phyloP scores from a whole-genome alignment of 2,888 invertebrate species.

The Oscheius sp. region DNA sequence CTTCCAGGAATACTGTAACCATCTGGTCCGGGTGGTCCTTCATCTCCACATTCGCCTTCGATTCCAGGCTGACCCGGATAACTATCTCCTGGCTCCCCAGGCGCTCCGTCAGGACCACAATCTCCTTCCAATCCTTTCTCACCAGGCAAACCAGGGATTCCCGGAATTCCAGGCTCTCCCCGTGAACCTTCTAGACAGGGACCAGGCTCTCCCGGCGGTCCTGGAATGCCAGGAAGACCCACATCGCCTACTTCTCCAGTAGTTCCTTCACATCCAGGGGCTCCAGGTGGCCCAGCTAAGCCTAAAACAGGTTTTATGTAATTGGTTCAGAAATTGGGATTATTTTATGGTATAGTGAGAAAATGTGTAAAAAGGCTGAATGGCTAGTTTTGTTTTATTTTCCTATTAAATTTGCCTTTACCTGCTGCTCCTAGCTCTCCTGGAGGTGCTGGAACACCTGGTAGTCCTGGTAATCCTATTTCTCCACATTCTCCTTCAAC shows the following conservation, averaged over 20 bases:
- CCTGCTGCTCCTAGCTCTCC: too few species aligned
- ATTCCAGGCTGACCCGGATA: constrained; percentile 53
- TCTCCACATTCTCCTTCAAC: too few species aligned
- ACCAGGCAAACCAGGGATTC: constrained; percentile 58
- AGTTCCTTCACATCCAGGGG: too few species aligned
- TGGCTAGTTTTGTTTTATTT: too few species aligned
- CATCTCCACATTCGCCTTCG: constrained; percentile 58
- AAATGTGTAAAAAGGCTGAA: too few species aligned
- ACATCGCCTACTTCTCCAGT: too few species aligned
- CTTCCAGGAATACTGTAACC: constrained; percentile 58
- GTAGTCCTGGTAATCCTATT: too few species aligned
- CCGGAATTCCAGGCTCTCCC: constrained; percentile 53
- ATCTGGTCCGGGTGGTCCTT: constrained; percentile 57
- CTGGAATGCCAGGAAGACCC: too few species aligned
- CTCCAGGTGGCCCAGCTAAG: constrained; percentile 58
- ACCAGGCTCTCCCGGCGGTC: constrained; percentile 53
- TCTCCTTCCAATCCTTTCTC: constrained; percentile 56
- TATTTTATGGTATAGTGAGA: too few species aligned
- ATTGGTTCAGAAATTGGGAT: constrained; percentile 63
- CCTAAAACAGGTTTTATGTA: constrained; percentile 62
- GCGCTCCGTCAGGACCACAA: constrained; percentile 57
- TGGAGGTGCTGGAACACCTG: too few species aligned
- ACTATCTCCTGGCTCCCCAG: constrained; percentile 62
- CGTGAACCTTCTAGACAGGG: constrained; percentile 46
- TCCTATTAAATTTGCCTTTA: too few species aligned